Evolutionary conservation across 1,140 invertebrate species (phyloP), one percentile per base, ranked within the genome.

Genomic region (Dendrolimus kikuchii): DNA sequence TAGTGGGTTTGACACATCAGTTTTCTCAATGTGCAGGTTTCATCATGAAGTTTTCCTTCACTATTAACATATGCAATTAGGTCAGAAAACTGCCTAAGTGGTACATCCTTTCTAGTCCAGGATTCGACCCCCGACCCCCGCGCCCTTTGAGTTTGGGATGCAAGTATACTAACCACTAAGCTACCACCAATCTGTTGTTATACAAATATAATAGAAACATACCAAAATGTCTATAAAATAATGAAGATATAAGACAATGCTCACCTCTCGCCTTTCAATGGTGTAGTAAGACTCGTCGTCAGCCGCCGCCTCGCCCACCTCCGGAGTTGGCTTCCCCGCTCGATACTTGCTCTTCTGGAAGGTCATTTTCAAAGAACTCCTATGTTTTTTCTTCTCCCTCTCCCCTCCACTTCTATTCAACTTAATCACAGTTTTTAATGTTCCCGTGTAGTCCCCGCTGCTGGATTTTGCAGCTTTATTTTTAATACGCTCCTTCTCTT

Each of bases 351-450:
- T 91, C 70, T 94, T 93, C 72, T 94, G 93, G 71, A 95, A 90
- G 46, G 94, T 93, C 92, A 95, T 93, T 70, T 94, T 95, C 46
- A 95, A 75, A 0, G 92, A 91, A 55, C 91, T 93, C 44, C 92
- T 88, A 40, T 88, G 89, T 53, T 88, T 90, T 79, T 92, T 89
- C 41, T 88, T 62, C 6, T 61, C 59, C 81, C 43, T 62, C n/a
- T 59, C 6, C 71, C 80, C 3, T 64, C 77, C n/a, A 57, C 54
- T 6, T 59, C 68, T 42, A 54, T 93, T 92, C 48, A 93, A 66
- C 76, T 94, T 93, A 54, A 95, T 95, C 43, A 95, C 90, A 23
- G 93, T 94, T 67, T 95, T 95, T 43, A 95, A 69, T 0, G 93
- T 94, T 4, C 93, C 93, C 4, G 93, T 93, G 60, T 92, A 94